Evolutionary conservation across 2,113 vertebrate genomes (phyloP), one percentile per base, ranked within the genome.

Genomic region (Leptobrachium leishanense): DNA sequence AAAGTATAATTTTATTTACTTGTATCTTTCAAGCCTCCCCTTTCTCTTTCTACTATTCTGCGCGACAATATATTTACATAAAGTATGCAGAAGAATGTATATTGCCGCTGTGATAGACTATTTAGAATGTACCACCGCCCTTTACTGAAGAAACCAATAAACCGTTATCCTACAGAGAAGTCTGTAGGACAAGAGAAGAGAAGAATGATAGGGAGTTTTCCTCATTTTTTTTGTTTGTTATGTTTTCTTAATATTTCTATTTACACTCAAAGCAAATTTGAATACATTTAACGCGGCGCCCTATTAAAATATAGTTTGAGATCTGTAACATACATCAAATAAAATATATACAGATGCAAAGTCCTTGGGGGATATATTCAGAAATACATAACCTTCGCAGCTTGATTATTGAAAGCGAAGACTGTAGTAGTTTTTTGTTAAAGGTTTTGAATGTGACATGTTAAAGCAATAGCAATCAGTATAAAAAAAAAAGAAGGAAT

Each of bases 391-490:
- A 62, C 55, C 50, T 72, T 55, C 68, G 46, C 20, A 40, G 13
- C n/a, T 50, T 3, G 3, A 69, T n/a, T 3, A 46, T 39, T 20
- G 54, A 69, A 77, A 66, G 40, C 10, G 5, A 4, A 44, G 54
- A 73, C 46, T 55, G 54, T 31, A 55, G n/a, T 11, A 2, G 7
- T 41, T 73, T 31, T 79, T 46, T 59, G 20, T 43, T 68, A 74
- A 43, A 40, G 2, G 31, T 40, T 81, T 81, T 59, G 43, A 44
- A 54, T 55, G 57, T 66, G 68, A 63, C 20, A 72, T 64, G 13
- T 63, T 74, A 74, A 85, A 89, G 86, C 84, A 82, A 83, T 82
- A 79, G 85, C 83, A 86, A 87, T 86, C 79, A 82, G 84, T 87
- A 89, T 83, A 1, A 50, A 50, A 50, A 50, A 50, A 50, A 50